Evolutionary conservation across 2,888 invertebrate species (phyloP).

Genomic region (Eremobia ochroleuca): DNA sequence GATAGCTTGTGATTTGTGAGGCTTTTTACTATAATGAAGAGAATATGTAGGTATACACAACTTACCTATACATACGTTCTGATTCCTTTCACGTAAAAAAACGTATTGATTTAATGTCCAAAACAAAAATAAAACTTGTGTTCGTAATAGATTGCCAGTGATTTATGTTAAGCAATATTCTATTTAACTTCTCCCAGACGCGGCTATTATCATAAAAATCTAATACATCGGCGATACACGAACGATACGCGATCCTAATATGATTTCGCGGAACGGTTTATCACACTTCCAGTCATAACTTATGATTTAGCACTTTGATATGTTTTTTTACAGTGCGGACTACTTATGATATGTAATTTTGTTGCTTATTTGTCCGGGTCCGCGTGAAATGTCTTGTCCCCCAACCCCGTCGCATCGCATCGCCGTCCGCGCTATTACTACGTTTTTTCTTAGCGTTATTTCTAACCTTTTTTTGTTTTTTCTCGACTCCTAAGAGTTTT

Average conservation of each 20-base stretch:
- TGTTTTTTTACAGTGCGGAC: slow-evolving; percentile 22
- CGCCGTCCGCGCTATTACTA: no score
- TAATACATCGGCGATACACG: slow-evolving; percentile 51
- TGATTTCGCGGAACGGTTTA: slow-evolving; percentile 46
- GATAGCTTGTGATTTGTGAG: no score
- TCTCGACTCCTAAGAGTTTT: no score
- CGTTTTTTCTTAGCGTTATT: no score
- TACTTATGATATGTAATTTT: neutral
- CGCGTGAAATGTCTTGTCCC: neutral
- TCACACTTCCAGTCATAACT: slow-evolving; percentile 47
- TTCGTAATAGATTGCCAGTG: slow-evolving; percentile 46
- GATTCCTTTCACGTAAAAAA: neutral
- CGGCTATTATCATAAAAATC: slow-evolving; percentile 62
- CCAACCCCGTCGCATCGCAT: no score
- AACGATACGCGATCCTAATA: slow-evolving; percentile 45
- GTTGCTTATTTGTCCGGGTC: neutral
- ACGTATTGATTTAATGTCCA: neutral
- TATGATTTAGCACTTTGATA: slow-evolving; percentile 33
- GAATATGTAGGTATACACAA: neutral
- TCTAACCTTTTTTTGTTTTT: no score
- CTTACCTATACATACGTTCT: neutral
- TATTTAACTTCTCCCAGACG: slow-evolving; percentile 50
- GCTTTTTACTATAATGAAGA: neutral
- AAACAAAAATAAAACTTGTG: slow-evolving; percentile 28
- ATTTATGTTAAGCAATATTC: slow-evolving; percentile 60